phyloP scores from a whole-genome alignment of 2,888 invertebrate species.

The Dryomyza anilis region DNA sequence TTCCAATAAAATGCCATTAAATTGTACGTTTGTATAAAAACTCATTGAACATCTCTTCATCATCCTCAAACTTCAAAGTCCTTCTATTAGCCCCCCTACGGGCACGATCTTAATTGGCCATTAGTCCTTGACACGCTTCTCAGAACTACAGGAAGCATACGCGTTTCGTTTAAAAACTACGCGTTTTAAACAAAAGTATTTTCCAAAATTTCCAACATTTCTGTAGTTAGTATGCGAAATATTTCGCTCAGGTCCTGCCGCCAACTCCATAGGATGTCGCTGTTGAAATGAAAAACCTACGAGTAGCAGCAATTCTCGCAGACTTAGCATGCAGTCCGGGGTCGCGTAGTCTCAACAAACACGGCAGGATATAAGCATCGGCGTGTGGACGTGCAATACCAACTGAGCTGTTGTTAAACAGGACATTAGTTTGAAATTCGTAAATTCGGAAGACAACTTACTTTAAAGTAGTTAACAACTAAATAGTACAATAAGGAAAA shows the following conservation, averaged over 20 bases:
- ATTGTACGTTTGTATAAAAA: neutral
- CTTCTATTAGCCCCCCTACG: slow-evolving; percentile 12
- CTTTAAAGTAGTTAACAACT: too few relatives aligned
- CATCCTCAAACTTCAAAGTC: too few relatives aligned
- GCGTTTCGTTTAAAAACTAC: neutral
- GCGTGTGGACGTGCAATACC: slow-evolving; percentile 29
- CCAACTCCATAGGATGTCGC: slow-evolving; percentile 31
- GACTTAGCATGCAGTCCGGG: too few relatives aligned
- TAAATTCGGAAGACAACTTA: too few relatives aligned
- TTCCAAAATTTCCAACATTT: slow-evolving; percentile 31
- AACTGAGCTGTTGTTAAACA: slow-evolving; percentile 47
- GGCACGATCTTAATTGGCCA: slow-evolving; percentile 37
- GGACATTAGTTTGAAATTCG: too few relatives aligned
- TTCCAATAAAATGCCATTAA: too few relatives aligned
- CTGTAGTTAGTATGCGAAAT: slow-evolving; percentile 16
- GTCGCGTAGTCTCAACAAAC: slow-evolving; percentile 50
- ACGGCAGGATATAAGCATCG: slow-evolving; percentile 42
- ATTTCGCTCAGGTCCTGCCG: slow-evolving; percentile 31
- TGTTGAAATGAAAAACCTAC: slow-evolving; percentile 43
- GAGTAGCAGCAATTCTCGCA: slow-evolving; percentile 45
- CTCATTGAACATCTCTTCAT: neutral
- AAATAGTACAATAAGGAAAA: too few relatives aligned
- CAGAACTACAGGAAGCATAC: slow-evolving; percentile 41
- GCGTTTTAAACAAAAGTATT: neutral
- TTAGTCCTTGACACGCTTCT: slow-evolving; percentile 58